Base-by-base conservation (phyloP, 2,888 invertebrate genomes). In the Plagiodera versicolora region DNA sequence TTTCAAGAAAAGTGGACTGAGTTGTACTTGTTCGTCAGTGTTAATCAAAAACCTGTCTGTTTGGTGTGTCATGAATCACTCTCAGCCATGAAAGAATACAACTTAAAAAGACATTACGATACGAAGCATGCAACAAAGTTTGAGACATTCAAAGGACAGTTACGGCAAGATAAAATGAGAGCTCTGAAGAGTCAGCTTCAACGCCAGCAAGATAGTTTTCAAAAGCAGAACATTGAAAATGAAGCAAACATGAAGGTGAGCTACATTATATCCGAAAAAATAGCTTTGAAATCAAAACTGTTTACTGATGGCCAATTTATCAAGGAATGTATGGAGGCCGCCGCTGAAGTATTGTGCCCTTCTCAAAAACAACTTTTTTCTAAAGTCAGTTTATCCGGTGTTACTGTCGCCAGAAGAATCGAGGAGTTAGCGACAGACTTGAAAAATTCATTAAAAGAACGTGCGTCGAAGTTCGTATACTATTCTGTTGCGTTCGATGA, bases 221-320 rank as follows among this genome's bases (percentile, higher is more conserved):
- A 2, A 57, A 6, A 24, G 24, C 24, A 6, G 24, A 3, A 5
- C 24, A 24, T n/a, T n/a, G n/a, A n/a, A n/a, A n/a, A n/a, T n/a
- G 6, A 6, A 24, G 24, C 6, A 3, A 46, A 19, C 46, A 46
- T 18, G 46, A 48, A 24, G 20, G 48, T 19, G 8, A 48, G 48
- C 19, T 48, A 48, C 14, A 19, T 19, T n/a, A 19, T 48, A 20
- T 10, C 48, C n/a, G 19, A 19, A 17, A 48, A 19, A 60, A 44
- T 59, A 54, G 56, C 56, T 16, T 28, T 50, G 19, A 30, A 46
- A 48, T 28, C 28, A n/a, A 56, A 56, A 53, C 56, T 60, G 49
- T 63, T 60, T 57, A 60, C 63, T 10, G 60, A 56, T 47, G 56
- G 60, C 19, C 57, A 63, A 56, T 56, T 63, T 18, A 45, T 63